These are phyloP conservation scores for Phocoena sinus DNA, from an alignment of 2,113 vertebrate species.

Conservation along the genomic window DNA sequence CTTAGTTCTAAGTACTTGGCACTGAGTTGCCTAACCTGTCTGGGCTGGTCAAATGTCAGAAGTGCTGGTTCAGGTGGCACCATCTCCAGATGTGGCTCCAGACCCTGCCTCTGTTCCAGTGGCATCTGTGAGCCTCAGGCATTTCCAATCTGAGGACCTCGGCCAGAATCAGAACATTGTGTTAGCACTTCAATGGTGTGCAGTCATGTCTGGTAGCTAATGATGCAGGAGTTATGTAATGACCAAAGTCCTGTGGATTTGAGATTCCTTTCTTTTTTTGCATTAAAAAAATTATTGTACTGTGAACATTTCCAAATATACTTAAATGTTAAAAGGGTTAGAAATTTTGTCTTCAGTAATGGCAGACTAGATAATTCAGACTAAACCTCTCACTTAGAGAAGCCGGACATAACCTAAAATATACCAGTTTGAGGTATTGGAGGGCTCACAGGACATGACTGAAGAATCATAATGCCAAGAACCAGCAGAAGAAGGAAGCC, in stretches of 20 bases:
- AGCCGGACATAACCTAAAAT: not conserved
- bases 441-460: not conserved
- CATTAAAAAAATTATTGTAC: not conserved
- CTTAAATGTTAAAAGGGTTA: not conserved
- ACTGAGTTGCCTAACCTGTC: not conserved
- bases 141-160: not conserved
- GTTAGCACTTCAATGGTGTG: not conserved
- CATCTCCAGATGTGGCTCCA: not conserved
- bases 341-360: not conserved
- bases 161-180: not conserved
- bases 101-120: not conserved
- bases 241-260: not conserved
- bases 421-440: not conserved
- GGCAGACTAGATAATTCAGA: not conserved
- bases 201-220: not conserved
- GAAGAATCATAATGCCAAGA: not conserved
- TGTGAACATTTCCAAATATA: not conserved
- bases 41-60: not conserved
- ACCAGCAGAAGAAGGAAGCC: not conserved
- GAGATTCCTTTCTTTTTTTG: not conserved
- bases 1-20: not conserved
- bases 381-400: not conserved
- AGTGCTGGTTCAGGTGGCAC: not conserved
- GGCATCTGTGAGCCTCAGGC: not conserved
- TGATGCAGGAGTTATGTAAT: not conserved